Conservation (phyloP, 2,888 invertebrate genomes). For the Drosophila emarginata region DNA sequence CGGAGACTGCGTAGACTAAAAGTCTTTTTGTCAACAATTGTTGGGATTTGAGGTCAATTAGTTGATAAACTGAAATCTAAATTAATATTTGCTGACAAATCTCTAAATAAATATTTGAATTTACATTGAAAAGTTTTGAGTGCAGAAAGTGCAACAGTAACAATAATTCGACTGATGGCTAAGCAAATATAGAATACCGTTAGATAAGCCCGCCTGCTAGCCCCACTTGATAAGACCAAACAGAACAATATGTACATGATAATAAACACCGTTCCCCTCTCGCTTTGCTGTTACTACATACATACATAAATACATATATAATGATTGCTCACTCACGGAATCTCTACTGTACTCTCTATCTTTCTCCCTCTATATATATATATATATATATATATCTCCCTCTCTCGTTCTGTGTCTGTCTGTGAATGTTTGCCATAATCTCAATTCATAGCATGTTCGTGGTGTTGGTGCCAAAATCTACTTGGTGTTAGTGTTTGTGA, state of each 20-base stretch:
- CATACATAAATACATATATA: neutral
- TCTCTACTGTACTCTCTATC: neutral
- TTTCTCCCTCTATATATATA: neutral
- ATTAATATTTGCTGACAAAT: neutral
- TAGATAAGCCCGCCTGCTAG: constrained; percentile 53
- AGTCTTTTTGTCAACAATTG: neutral
- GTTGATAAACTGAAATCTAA: neutral
- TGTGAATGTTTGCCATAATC: constrained; percentile 62
- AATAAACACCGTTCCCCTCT: neutral
- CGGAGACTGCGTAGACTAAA: neutral
- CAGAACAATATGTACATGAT: neutral
- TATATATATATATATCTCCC: no score
- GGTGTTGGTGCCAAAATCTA: constrained; percentile 10
- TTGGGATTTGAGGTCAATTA: neutral
- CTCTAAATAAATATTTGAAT: neutral
- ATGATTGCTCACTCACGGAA: neutral
- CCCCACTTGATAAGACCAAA: constrained; percentile 51
- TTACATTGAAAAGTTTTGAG: neutral
- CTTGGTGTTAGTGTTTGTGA: constrained; percentile 33
- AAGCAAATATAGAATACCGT: constrained; percentile 36
- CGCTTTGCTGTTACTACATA: neutral
- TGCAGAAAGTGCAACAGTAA: constrained; percentile 2
- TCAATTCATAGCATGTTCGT: constrained; percentile 17
- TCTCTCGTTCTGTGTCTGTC: neutral
- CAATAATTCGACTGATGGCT: constrained; percentile 4